A percentile compares a stretch with the other conserved stretches of the same genome.
Evolutionary conservation across 2,888 invertebrate genomes (phyloP).

Genomic region (Rhimphoctona megacephalus): DNA sequence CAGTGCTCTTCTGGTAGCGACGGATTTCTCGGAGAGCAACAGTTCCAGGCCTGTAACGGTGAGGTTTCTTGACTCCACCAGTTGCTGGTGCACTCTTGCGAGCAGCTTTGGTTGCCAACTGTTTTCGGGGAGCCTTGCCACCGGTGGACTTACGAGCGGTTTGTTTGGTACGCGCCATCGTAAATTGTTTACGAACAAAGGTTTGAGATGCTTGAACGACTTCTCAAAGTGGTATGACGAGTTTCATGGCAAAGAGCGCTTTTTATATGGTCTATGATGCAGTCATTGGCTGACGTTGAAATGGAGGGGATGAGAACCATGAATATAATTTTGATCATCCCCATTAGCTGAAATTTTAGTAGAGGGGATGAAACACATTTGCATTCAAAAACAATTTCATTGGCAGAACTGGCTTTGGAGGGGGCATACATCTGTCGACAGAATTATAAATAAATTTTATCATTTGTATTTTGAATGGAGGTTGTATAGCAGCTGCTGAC

Average conservation of each 20-base stretch:
- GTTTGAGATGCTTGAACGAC: no score
- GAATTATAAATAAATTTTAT: background rate
- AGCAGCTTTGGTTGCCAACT: slow-evolving; percentile 15
- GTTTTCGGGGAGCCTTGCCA: slow-evolving; percentile 16
- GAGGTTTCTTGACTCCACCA: slow-evolving; percentile 23
- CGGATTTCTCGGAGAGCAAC: slow-evolving; percentile 18
- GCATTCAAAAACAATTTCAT: background rate
- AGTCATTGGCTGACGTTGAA: background rate
- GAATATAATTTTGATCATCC: background rate
- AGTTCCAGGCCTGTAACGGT: slow-evolving; percentile 27
- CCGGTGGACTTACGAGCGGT: slow-evolving; percentile 1
- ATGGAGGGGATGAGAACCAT: background rate
- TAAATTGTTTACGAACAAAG: background rate
- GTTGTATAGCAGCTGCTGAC: background rate
- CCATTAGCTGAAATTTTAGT: background rate
- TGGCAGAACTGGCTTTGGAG: background rate
- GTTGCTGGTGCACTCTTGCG: slow-evolving; percentile 19
- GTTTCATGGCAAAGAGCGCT: no score
- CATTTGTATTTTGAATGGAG: background rate
- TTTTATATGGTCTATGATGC: background rate
- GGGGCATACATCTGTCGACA: background rate
- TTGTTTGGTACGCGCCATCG: slow-evolving; percentile 23
- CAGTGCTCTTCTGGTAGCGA: slow-evolving; percentile 28
- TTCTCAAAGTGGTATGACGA: no score
- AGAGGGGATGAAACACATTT: background rate